Conservation (phyloP, 2,888 invertebrate genomes). For the Pinctada fucata region DNA sequence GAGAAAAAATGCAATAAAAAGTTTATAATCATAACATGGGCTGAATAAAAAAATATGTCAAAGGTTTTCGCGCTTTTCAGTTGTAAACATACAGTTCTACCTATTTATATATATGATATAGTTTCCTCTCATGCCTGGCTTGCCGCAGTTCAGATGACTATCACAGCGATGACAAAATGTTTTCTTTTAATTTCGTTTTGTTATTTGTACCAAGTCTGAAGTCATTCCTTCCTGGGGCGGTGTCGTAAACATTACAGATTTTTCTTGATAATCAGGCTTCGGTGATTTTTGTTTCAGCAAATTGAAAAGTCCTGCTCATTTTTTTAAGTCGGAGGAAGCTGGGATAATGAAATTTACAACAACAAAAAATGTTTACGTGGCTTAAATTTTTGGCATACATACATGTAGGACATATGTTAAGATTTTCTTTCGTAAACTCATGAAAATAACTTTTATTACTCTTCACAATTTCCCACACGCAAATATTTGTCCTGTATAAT, state of each 20-base stretch:
- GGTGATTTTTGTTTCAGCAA: neutral
- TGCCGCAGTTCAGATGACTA: neutral
- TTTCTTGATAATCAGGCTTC: neutral
- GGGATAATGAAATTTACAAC: too few relatives aligned
- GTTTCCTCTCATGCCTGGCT: neutral
- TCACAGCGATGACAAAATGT: neutral
- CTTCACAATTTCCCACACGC: too few relatives aligned
- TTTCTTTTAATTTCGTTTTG: constrained; percentile 4
- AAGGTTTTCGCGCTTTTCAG: too few relatives aligned
- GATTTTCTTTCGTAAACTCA: neutral
- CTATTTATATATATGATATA: too few relatives aligned
- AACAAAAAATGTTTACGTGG: too few relatives aligned
- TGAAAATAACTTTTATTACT: too few relatives aligned
- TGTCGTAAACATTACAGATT: neutral
- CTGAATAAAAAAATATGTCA: too few relatives aligned
- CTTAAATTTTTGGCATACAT: neutral
- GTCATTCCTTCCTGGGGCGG: neutral
- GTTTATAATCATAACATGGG: too few relatives aligned
- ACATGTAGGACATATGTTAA: neutral
- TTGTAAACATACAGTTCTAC: too few relatives aligned
- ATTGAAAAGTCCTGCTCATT: neutral
- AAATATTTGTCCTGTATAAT: too few relatives aligned
- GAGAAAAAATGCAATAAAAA: too few relatives aligned
- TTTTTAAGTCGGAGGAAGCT: too few relatives aligned
- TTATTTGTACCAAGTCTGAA: neutral